Percentiles rank a stretch among this genome's conserved stretches.
Evolutionary conservation across 2,797 vertebrate genomes (phyloP).

Genomic region (Poeciliopsis paucimaculata): DNA sequence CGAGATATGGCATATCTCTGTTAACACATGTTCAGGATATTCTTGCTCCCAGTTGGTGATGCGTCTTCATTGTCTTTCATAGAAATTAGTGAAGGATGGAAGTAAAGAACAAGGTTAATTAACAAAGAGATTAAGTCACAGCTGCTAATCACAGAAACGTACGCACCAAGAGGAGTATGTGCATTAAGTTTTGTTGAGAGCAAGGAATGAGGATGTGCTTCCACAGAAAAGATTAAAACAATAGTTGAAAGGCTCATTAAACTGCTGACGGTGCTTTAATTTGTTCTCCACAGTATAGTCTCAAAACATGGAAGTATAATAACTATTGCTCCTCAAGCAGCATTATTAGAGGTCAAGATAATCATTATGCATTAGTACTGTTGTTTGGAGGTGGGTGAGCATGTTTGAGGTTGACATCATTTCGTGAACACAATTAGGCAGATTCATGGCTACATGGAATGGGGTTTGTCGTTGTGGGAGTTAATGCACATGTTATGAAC

Average conservation of each 20-base stretch:
- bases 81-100: constrained; percentile 67
- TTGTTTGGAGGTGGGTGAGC: constrained; percentile 42
- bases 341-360: constrained; percentile 73
- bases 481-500: constrained; percentile 24
- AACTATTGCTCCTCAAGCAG: constrained; percentile 55
- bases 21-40: constrained; percentile 45
- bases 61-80: constrained; percentile 67
- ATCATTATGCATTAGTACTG: constrained; percentile 57
- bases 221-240: constrained; percentile 62
- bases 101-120: constrained; percentile 81
- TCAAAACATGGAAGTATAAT: constrained; percentile 59
- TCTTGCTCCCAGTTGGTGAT: constrained; percentile 43
- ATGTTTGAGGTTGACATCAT: constrained; percentile 38
- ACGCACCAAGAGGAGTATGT: constrained; percentile 58
- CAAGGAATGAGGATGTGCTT: constrained; percentile 30
- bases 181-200: constrained; percentile 53
- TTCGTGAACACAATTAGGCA: constrained; percentile 42
- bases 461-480: constrained; percentile 45
- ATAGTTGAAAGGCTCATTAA: constrained; percentile 75
- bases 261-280: constrained; percentile 72
- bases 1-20: constrained; percentile 47
- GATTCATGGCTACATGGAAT: constrained; percentile 47
- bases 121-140: constrained; percentile 79
- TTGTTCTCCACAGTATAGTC: constrained; percentile 50
- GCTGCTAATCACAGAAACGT: constrained; percentile 72